Evolutionary conservation across 2,888 invertebrate species (phyloP), one percentile per base, ranked within the genome.

Genomic region (Apamea epomidion): DNA sequence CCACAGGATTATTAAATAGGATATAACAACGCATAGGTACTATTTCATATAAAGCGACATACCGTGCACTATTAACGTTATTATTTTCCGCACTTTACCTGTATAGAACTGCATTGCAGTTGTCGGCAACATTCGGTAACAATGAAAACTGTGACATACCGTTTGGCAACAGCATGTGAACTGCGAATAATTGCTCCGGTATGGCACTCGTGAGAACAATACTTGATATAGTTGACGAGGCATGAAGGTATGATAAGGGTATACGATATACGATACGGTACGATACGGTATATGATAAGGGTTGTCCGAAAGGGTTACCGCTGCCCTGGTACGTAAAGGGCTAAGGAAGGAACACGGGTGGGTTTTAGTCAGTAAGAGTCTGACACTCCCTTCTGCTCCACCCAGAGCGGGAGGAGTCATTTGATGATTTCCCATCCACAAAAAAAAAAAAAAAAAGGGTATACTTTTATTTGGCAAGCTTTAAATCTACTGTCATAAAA

Each of bases 91-190:
- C 45, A 18, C 7, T 54, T 62, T 45, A 81, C 71, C 75, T 75
- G 48, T 42, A 60, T 14, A 67, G n/a, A 62, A 68, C 81, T 73
- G 69, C 76, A 82, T 51, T 82, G 76, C 76, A 73, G 73, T 60
- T 48, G 62, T n/a, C 8, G 60, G 25, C 54, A 72, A 42, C 64
- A 64, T 54, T n/a, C 8, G 60, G 25, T 62, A 72, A 42, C 64
- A 64, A 18, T 21, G 10, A 8, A 10, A 76, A 82, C 82, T 77
- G 25, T 32, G 32, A 32, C 2, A 32, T 32, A 32, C 32, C 32
- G 32, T 70, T 69, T 81, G 69, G 64, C 69, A 78, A 78, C n/a
- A 48, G n/a, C 37, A 37, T 25, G 68, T 25, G 67, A 62, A 29
- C 37, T 25, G 48, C n/a, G 12, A 62, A 48, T 70, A 58, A 81